phyloP scores from a whole-genome alignment of 2,888 invertebrate genomes.

The Colostygia pectinataria region DNA sequence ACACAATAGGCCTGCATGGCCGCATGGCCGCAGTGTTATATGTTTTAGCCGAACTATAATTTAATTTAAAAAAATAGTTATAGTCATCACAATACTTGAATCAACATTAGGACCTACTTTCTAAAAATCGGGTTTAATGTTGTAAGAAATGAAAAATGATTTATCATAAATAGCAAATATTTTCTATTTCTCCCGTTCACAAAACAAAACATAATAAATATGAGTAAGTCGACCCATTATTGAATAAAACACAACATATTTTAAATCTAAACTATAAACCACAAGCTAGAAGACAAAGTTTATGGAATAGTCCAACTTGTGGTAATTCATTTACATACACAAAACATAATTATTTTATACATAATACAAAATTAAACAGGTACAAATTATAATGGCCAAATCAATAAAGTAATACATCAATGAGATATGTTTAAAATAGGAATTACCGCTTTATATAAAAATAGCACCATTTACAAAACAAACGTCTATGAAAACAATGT shows the following conservation, averaged over 20 bases:
- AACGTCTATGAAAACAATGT: constrained; percentile 2
- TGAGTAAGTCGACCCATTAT: constrained; percentile 4
- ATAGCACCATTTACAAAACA: constrained; percentile 21
- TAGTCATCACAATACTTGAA: too few species aligned
- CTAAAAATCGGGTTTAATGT: too few species aligned
- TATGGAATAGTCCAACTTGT: constrained; percentile 1
- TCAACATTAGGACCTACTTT: too few species aligned
- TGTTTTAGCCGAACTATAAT: too few species aligned
- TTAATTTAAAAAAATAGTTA: too few species aligned
- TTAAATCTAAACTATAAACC: not conserved
- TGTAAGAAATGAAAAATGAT: not conserved
- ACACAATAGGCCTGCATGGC: too few species aligned
- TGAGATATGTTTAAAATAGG: not conserved
- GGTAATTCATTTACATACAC: not conserved
- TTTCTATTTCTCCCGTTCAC: constrained; percentile 14
- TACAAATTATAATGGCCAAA: constrained; percentile 19
- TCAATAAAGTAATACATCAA: not conserved
- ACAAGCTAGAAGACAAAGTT: not conserved
- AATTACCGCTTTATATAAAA: constrained; percentile 1
- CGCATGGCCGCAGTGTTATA: too few species aligned
- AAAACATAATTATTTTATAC: constrained; percentile 6
- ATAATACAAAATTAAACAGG: constrained; percentile 11
- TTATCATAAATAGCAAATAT: constrained; percentile 18
- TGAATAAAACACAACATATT: constrained; percentile 3
- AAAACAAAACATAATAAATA: constrained; percentile 26